Percentiles rank a stretch among this genome's conserved stretches.
These are phyloP conservation scores for Oasisia sp. DNA, from an alignment of 2,888 invertebrate species.

Conservation along the genomic window DNA sequence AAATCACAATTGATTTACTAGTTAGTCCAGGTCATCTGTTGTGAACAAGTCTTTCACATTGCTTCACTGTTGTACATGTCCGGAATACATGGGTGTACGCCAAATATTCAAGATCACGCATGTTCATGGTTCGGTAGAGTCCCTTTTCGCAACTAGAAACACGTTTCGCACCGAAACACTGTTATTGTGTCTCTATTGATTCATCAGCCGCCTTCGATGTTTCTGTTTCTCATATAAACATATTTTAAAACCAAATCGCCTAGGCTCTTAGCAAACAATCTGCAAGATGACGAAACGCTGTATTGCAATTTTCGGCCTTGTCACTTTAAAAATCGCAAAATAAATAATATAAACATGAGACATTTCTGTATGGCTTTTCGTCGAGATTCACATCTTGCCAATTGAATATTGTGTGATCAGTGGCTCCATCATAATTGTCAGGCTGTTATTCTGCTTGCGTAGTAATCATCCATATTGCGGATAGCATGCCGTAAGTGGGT, in stretches of 20 bases:
- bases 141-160: too few species aligned
- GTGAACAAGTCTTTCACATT: neutral
- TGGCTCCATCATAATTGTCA: neutral
- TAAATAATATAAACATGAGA: neutral
- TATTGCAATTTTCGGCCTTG: neutral
- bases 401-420: neutral
- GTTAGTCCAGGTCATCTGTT: too few species aligned
- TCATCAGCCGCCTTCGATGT: neutral
- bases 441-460: neutral
- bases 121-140: neutral
- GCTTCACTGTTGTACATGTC: neutral
- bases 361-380: neutral
- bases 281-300: neutral
- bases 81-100: neutral
- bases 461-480: slow-evolving; percentile 17
- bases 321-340: neutral
- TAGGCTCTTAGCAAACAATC: neutral
- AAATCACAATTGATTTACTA: neutral
- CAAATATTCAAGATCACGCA: neutral
- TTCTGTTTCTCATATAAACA: neutral
- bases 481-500: slow-evolving; percentile 29
- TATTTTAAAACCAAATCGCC: neutral
- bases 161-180: neutral
- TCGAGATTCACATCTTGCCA: neutral
- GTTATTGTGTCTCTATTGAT: neutral